Base-by-base conservation (phyloP, 2,113 vertebrate genomes). In the Lasiurus borealis region DNA sequence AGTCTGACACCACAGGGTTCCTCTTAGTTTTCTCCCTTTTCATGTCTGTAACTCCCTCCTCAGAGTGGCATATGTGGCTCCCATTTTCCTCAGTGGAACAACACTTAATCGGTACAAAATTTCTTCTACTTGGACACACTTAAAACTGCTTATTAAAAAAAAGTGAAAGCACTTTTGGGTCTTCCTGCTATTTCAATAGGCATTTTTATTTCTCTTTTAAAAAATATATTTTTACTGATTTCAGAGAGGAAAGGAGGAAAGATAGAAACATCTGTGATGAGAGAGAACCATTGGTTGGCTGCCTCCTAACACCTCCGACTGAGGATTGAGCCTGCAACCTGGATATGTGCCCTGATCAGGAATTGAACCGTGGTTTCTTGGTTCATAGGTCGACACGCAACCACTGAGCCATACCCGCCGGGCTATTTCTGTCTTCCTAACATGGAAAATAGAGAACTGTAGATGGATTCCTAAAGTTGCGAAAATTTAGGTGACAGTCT, bases 151-250 rank as follows among this genome's bases (percentile, higher is more conserved):
- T 89, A 72, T 36, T 14, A 13, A 29, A 85, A 96, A 85, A 83
- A 34, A 66, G 40, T 66, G 10, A 64, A 50, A 66, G 46, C 62
- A 82, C 27, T 92, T 52, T 18, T 27, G 73, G 50, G 25, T 57
- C 48, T 80, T 87, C 29, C 71, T 94, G 76, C 71, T 94, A 66
- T 78, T 94, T 85, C 62, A 85, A 34, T 68, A 78, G 25, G 19
- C 34, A 71, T 92, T 96, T 94, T 92, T 92, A 66, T 62, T 50
- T 44, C 18, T 59, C 23, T 62, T 59, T 59, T 57, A 21, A 59
- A 59, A 62, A 27, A 62, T 21, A 62, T 62, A 27, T 62, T 62
- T 62, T 27, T 62, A 62, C 25, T 62, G 23, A 62, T 66, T 66
- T 66, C 27, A 66, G 64, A 31, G 27, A 64, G 64, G 12, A 27